Percentiles rank a stretch among this genome's conserved stretches.
These are phyloP conservation scores for Clarias platycephalus DNA, from an alignment of 2,797 vertebrate genomes.

Conservation along the genomic window DNA sequence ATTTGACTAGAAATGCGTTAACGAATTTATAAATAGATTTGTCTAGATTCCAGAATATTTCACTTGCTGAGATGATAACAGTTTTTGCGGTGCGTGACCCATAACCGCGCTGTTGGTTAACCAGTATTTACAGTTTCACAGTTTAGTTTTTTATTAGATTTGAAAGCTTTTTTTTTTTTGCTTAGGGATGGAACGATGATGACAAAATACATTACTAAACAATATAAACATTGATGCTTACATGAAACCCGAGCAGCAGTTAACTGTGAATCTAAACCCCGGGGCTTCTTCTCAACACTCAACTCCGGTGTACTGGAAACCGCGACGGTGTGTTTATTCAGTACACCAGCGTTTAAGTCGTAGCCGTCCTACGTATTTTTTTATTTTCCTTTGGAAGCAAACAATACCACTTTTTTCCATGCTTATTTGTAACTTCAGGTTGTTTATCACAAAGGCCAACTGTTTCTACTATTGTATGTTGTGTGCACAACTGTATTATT, in stretches of 20 bases:
- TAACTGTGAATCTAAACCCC: conserved; percentile 18
- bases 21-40: too few relatives aligned
- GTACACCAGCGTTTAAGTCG: background rate
- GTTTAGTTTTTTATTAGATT: background rate
- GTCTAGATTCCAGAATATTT: too few relatives aligned
- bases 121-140: conserved; percentile 5
- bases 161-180: background rate
- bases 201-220: too few relatives aligned
- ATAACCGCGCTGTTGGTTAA: background rate
- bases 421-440: conserved; percentile 27
- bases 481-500: conserved; percentile 17
- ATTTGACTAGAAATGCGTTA: too few relatives aligned
- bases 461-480: conserved; percentile 33
- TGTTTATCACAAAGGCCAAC: conserved; percentile 17
- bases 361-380: background rate
- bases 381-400: conserved; percentile 10
- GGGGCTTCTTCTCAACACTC: background rate
- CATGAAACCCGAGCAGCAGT: conserved; percentile 11
- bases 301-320: background rate
- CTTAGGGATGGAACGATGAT: too few relatives aligned
- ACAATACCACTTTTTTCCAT: conserved; percentile 31
- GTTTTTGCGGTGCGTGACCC: too few relatives aligned
- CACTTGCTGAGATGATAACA: too few relatives aligned
- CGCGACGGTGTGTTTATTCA: background rate
- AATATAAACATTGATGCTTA: background rate